Evolutionary conservation across 2,888 invertebrate genomes (phyloP).

Genomic region (Aphodius sticticus): DNA sequence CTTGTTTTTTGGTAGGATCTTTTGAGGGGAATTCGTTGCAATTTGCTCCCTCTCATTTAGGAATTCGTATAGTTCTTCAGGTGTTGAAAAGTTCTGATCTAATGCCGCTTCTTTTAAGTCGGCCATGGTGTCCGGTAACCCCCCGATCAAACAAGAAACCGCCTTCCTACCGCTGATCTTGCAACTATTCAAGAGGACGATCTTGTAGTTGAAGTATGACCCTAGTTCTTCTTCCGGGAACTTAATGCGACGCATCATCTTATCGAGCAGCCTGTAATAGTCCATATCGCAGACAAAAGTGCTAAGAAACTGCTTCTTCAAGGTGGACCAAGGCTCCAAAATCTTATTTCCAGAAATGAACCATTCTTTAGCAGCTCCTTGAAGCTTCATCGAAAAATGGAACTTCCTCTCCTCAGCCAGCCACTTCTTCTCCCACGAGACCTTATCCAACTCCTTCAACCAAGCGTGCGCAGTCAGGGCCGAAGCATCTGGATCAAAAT

Average conservation of each 20-base stretch:
- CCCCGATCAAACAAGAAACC: slow-evolving; percentile 48
- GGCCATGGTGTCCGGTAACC: slow-evolving; percentile 36
- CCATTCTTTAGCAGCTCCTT: slow-evolving; percentile 46
- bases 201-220: slow-evolving; percentile 47
- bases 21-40: slow-evolving; percentile 13
- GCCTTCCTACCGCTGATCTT: slow-evolving; percentile 45
- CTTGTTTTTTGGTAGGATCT: slow-evolving; percentile 5
- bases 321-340: slow-evolving; percentile 36
- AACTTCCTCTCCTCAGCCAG: slow-evolving; percentile 43
- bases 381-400: slow-evolving; percentile 45
- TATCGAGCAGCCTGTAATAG: slow-evolving; percentile 36
- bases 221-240: slow-evolving; percentile 42
- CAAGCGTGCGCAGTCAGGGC: slow-evolving; percentile 42
- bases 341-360: slow-evolving; percentile 43
- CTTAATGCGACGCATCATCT: slow-evolving; percentile 44
- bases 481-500: slow-evolving; percentile 45
- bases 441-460: slow-evolving; percentile 42
- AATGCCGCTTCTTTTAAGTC: slow-evolving; percentile 32
- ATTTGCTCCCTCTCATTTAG: slow-evolving; percentile 28
- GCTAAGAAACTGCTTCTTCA: slow-evolving; percentile 38
- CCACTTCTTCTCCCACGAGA: slow-evolving; percentile 43
- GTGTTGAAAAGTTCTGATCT: slow-evolving; percentile 34
- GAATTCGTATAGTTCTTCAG: slow-evolving; percentile 35
- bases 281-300: slow-evolving; percentile 43
- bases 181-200: slow-evolving; percentile 43